Conservation (phyloP, 2,113 vertebrate species). For the Rousettus leschenaultii region DNA sequence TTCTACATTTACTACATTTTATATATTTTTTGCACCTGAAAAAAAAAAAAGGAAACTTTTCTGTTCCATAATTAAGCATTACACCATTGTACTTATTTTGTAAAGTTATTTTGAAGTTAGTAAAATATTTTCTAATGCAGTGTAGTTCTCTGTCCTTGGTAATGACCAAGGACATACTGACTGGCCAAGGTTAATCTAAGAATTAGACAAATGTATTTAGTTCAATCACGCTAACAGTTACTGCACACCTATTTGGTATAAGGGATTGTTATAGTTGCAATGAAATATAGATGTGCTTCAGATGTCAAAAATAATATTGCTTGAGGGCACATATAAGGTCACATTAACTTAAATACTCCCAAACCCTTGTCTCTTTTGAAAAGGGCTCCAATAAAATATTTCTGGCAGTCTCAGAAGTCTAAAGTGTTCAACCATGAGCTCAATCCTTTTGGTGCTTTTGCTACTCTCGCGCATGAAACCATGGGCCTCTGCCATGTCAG, state of each 20-base stretch:
- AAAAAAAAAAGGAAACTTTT: not conserved
- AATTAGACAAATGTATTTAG: not conserved
- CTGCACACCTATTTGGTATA: not conserved
- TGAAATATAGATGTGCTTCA: not conserved
- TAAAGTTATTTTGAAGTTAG: not conserved
- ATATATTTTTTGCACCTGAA: not conserved
- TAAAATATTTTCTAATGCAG: not conserved
- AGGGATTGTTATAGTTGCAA: not conserved
- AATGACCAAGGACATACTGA: not conserved
- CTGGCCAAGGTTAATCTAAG: not conserved
- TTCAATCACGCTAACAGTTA: not conserved
- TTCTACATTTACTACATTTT: not conserved
- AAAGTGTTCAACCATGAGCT: not conserved
- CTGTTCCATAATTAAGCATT: not conserved
- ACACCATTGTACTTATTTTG: not conserved
- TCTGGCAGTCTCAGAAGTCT: not conserved
- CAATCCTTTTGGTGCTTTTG: not conserved
- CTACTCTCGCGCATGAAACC: not conserved
- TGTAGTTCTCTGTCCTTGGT: not conserved
- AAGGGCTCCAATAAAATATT: not conserved
- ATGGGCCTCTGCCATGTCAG: not conserved
- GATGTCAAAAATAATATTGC: not conserved
- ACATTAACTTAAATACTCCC: not conserved
- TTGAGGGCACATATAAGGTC: not conserved
- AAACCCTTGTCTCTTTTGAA: not conserved